Percentiles rank a stretch among this genome's conserved stretches.
These are phyloP conservation scores for Nerophis ophidion DNA, from an alignment of 2,113 vertebrate species.

Conservation along the genomic window DNA sequence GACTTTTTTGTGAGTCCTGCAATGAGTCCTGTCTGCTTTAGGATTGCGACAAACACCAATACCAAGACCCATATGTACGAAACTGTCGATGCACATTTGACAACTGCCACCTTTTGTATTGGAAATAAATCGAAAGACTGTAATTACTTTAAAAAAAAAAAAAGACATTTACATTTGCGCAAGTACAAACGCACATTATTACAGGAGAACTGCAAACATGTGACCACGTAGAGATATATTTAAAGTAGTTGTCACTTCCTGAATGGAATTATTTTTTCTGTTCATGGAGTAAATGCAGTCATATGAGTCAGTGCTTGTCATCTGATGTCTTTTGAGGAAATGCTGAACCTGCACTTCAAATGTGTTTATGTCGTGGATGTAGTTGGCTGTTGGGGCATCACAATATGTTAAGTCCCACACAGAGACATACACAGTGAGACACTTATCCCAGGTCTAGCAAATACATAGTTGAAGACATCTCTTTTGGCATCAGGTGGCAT, in stretches of 20 bases:
- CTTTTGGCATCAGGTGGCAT: slow-evolving; percentile 3
- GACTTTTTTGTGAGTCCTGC: too few relatives aligned
- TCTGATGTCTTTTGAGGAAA: neutral
- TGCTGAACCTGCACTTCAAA: neutral
- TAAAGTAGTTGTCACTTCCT: neutral
- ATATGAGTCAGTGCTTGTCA: neutral
- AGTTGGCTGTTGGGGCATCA: neutral
- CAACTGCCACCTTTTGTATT: too few relatives aligned
- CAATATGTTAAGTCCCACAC: neutral
- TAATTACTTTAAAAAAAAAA: too few relatives aligned
- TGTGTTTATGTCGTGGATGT: neutral
- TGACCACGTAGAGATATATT: too few relatives aligned
- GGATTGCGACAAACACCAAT: too few relatives aligned
- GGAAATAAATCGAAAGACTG: too few relatives aligned
- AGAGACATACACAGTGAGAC: neutral
- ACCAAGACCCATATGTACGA: too few relatives aligned
- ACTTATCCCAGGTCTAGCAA: neutral
- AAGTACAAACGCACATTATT: too few relatives aligned
- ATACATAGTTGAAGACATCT: neutral
- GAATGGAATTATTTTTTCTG: neutral
- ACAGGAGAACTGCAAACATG: too few relatives aligned
- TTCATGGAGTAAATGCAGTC: neutral
- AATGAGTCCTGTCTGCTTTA: too few relatives aligned
- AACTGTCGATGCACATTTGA: too few relatives aligned
- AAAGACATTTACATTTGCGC: too few relatives aligned